Evolutionary conservation across 1,140 invertebrate genomes (phyloP).

Genomic region (Lethrus apterus): DNA sequence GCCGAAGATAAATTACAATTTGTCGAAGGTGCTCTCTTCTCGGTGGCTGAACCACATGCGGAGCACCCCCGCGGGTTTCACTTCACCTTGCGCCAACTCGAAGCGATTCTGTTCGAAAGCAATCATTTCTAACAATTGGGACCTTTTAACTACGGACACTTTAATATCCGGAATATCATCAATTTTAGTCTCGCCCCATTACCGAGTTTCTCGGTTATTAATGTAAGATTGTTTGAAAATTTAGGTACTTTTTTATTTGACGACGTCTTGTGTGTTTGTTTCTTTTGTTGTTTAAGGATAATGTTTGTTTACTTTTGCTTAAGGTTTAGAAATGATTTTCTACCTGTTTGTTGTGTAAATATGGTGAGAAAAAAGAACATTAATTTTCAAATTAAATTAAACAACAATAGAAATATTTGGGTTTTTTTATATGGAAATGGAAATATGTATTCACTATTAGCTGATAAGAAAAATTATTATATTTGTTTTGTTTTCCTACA

Average conservation of each 20-base stretch:
- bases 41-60: slow-evolving; percentile 31
- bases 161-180: slow-evolving; percentile 29
- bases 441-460: background rate
- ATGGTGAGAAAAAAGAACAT: too few relatives aligned
- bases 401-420: background rate
- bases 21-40: slow-evolving; percentile 28
- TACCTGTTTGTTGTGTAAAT: too few relatives aligned
- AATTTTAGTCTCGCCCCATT: slow-evolving; percentile 21
- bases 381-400: background rate
- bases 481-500: too few relatives aligned
- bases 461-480: too few relatives aligned
- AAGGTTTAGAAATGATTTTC: too few relatives aligned
- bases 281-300: too few relatives aligned
- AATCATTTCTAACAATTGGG: slow-evolving; percentile 17
- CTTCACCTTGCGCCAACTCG: slow-evolving; percentile 22
- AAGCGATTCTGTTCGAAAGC: slow-evolving; percentile 1
- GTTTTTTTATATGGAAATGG: background rate
- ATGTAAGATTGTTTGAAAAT: too few relatives aligned
- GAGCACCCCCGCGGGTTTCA: slow-evolving; percentile 20
- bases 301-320: too few relatives aligned
- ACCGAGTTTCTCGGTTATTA: slow-evolving; percentile 10
- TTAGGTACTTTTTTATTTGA: too few relatives aligned
- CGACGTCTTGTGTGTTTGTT: too few relatives aligned
- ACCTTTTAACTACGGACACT: slow-evolving; percentile 20
- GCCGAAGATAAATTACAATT: slow-evolving; percentile 33